These are phyloP conservation scores for Leucoraja erinaceus DNA, from an alignment of 2,113 vertebrate species.

Conservation along the genomic window DNA sequence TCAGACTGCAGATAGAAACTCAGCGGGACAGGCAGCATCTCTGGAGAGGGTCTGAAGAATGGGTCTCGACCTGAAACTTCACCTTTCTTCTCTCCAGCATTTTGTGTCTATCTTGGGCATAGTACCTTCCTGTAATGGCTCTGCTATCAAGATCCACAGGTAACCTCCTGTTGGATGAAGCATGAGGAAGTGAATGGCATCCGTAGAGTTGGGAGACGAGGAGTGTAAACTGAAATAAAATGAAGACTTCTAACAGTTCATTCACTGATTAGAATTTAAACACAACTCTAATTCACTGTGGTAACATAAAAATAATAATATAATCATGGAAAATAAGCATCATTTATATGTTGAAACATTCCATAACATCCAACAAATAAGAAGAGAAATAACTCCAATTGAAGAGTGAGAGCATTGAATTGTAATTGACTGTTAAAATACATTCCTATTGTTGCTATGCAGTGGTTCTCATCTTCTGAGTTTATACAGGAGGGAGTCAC, in stretches of 20 bases:
- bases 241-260: background rate
- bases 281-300: background rate
- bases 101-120: no score
- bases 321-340: no score
- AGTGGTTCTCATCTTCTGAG: background rate
- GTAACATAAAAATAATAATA: no score
- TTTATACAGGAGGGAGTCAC: background rate
- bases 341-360: background rate
- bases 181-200: background rate
- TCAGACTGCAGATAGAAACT: no score
- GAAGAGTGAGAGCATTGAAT: background rate
- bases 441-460: background rate
- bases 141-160: background rate
- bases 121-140: no score
- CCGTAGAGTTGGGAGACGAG: background rate
- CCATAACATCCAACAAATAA: background rate
- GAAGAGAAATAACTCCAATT: background rate
- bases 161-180: background rate
- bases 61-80: no score
- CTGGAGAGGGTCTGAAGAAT: no score
- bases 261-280: background rate
- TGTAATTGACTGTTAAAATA: background rate
- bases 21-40: no score
- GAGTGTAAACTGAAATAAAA: background rate
- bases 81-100: no score